Evolutionary conservation across 2,797 vertebrate genomes (phyloP), one percentile per base, ranked within the genome.

Genomic region (Brachyrhaphis roseni): DNA sequence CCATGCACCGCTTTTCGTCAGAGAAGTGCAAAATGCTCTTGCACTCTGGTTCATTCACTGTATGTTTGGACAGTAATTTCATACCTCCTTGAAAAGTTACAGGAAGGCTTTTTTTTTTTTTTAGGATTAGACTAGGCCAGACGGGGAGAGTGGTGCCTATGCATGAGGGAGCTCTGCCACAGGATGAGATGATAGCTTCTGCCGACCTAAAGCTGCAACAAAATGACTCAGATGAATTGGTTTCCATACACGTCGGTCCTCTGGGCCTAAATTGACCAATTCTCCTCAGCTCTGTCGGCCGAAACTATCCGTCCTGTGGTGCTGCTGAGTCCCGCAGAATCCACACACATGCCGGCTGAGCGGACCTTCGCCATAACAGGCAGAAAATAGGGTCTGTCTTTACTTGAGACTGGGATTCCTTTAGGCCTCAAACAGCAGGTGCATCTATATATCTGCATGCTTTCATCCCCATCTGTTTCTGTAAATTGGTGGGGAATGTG

Each of bases 331-430:
- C 78, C 57, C 79, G 64, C 79, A 82, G 75, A 91, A 92, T 70
- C 74, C 68, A 77, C 81, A 84, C 82, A 87, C 79, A 81, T 84
- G 80, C 84, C 74, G 66, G 39, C 55, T 31, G 81, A 84, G 82
- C 82, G 68, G 74, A 84, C 83, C 78, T 64, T 72, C 77, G 85
- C 78, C 66, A 36, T 95, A 95, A 95, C 94, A 95, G 90, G 94
- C 95, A 94, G 93, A 95, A 95, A 95, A 96, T 95, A 93, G 90
- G 90, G 86, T 92, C 93, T 91, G 89, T 89, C 85, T 91, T 91
- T 83, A 92, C 84, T 82, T 84, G 57, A 78, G 84, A 74, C 64
- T 78, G 53, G 47, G 77, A 79, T 49, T 88, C 72, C 77, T 84
- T 83, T 46, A 34, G 82, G 81, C 78, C 82, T 74, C 55, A 77